These are phyloP conservation scores for Epizoanthus stellaris DNA, from an alignment of 92 coral and sea anemone genomes.

Conservation along the genomic window DNA sequence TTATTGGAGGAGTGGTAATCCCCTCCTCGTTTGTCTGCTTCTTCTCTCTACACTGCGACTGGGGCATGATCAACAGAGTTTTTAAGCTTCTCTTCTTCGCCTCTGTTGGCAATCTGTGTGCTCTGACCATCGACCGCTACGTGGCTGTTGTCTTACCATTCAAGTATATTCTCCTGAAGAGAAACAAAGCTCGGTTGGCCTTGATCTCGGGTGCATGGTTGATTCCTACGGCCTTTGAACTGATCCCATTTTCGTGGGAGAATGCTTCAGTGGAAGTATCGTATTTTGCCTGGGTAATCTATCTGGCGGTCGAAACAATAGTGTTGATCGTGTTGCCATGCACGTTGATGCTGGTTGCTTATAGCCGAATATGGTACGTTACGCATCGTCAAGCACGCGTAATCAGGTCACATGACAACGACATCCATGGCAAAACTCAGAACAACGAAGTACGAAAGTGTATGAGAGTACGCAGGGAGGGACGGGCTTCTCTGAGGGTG, in stretches of 20 bases:
- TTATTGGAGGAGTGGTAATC: slow-evolving; percentile 48
- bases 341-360: slow-evolving; percentile 43
- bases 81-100: slow-evolving; percentile 38
- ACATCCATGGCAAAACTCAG: not conserved
- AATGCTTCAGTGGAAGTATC: not conserved
- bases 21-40: slow-evolving; percentile 43
- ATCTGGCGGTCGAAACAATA: slow-evolving; percentile 32
- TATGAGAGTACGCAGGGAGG: slow-evolving; percentile 46
- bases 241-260: slow-evolving; percentile 47
- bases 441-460: not conserved
- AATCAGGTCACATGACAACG: slow-evolving; percentile 36
- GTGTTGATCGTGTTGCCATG: slow-evolving; percentile 41
- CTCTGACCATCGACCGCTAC: slow-evolving; percentile 46
- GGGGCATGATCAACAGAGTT: slow-evolving; percentile 1
- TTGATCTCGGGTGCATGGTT: slow-evolving; percentile 40
- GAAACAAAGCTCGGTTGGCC: slow-evolving; percentile 9
- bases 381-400: slow-evolving; percentile 39
- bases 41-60: slow-evolving; percentile 28
- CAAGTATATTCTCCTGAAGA: slow-evolving; percentile 44
- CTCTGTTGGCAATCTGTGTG: slow-evolving; percentile 50
- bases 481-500: slow-evolving; percentile 41
- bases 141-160: slow-evolving; percentile 48
- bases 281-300: not conserved
- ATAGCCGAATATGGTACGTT: slow-evolving; percentile 34
- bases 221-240: slow-evolving; percentile 20